Evolutionary conservation across 2,888 invertebrate genomes (phyloP).

Genomic region (Pycnomerus fuliginosus): DNA sequence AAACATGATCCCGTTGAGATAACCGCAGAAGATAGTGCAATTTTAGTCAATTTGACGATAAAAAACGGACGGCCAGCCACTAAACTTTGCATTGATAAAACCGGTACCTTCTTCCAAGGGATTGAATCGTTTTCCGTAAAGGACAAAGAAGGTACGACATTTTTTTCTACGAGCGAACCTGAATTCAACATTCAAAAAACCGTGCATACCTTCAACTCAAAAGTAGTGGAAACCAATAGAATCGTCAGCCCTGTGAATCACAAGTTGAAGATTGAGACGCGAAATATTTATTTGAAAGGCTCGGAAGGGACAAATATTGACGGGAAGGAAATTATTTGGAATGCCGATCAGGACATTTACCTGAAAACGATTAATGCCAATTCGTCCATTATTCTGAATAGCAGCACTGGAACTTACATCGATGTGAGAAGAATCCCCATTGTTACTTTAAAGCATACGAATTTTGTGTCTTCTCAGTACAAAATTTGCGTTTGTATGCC

Average conservation of each 20-base stretch:
- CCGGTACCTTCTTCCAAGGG: slow-evolving; percentile 62
- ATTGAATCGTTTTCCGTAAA: slow-evolving; percentile 69
- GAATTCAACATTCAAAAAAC: slow-evolving; percentile 70
- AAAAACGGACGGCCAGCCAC: slow-evolving; percentile 51
- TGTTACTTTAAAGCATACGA: slow-evolving; percentile 54
- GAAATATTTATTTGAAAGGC: slow-evolving; percentile 71
- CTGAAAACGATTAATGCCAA: slow-evolving; percentile 76
- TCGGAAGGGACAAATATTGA: slow-evolving; percentile 78
- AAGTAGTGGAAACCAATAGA: slow-evolving; percentile 68
- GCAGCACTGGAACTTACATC: slow-evolving; percentile 69
- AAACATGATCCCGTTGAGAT: slow-evolving; percentile 58
- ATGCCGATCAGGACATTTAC: slow-evolving; percentile 76
- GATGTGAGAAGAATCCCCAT: slow-evolving; percentile 72
- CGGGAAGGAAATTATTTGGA: slow-evolving; percentile 69
- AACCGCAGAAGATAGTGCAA: slow-evolving; percentile 48
- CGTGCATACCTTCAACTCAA: slow-evolving; percentile 64
- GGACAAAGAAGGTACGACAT: slow-evolving; percentile 60
- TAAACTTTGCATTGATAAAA: slow-evolving; percentile 61
- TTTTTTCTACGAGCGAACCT: slow-evolving; percentile 77
- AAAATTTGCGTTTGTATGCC: slow-evolving; percentile 92
- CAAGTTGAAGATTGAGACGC: slow-evolving; percentile 59
- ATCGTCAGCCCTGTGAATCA: slow-evolving; percentile 73
- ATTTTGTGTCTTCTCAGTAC: slow-evolving; percentile 61
- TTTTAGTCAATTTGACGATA: slow-evolving; percentile 43
- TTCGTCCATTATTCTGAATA: slow-evolving; percentile 69